phyloP scores from a whole-genome alignment of 37 sponge, comb jelly and placozoan species.

The Theonella swinhoei region DNA sequence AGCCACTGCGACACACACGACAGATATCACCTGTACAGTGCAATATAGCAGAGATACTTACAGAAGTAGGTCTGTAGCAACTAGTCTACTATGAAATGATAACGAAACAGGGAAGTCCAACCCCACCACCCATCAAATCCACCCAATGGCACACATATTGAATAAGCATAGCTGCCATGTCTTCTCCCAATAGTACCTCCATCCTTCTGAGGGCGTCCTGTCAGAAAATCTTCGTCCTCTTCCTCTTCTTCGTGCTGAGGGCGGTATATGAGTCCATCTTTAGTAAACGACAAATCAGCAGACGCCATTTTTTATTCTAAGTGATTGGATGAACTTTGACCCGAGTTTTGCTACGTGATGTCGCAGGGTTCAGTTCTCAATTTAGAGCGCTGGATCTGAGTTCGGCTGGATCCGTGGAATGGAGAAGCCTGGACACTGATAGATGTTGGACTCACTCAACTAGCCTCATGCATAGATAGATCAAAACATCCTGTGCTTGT shows the following conservation, averaged over 20 bases:
- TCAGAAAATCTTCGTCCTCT: neutral
- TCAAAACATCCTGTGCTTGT: no score
- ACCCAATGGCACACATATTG: no score
- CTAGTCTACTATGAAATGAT: no score
- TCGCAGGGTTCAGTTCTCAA: no score
- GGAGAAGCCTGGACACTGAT: no score
- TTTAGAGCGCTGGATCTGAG: no score
- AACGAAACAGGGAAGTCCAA: neutral
- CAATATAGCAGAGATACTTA: neutral
- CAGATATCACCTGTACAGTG: constrained; percentile 75
- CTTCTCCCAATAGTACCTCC: neutral
- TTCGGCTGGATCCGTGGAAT: no score
- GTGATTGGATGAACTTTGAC: neutral
- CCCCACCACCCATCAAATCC: neutral
- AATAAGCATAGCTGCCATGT: neutral
- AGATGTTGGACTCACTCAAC: no score
- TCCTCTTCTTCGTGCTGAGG: neutral
- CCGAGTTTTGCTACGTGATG: no score
- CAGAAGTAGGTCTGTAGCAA: neutral
- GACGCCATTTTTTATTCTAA: neutral
- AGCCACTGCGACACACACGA: constrained; percentile 79
- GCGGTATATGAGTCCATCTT: neutral
- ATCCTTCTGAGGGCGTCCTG: neutral
- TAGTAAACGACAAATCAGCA: neutral
- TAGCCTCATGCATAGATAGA: no score